These are phyloP conservation scores for Sinocyclocheilus maitianheensis DNA, from an alignment of 2,113 vertebrate genomes.

Conservation along the genomic window DNA sequence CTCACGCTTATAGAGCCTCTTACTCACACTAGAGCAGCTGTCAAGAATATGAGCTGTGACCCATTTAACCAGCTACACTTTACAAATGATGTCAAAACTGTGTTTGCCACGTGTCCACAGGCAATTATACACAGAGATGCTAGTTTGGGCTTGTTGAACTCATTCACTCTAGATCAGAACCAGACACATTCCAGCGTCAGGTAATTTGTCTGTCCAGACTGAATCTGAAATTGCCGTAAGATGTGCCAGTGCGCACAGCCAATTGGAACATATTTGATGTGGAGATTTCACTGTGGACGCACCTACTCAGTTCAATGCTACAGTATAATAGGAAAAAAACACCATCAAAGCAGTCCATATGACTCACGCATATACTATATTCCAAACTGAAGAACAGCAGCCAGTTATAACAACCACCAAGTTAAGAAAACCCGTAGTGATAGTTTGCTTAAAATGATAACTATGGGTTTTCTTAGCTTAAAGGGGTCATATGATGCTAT, in stretches of 20 bases:
- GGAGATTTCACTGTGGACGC: not conserved
- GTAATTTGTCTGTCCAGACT: not conserved
- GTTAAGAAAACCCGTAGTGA: not conserved
- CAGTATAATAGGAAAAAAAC: not conserved
- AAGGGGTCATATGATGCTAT: too few species aligned
- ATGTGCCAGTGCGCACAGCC: not conserved
- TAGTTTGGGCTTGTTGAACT: not conserved
- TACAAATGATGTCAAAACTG: conserved; percentile 16
- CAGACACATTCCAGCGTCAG: not conserved
- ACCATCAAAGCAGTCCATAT: not conserved
- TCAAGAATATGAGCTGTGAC: conserved; percentile 34
- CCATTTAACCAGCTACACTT: conserved; percentile 10
- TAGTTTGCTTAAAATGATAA: not conserved
- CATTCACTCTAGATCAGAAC: not conserved
- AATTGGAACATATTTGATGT: not conserved
- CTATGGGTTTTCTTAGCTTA: not conserved
- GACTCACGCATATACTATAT: not conserved
- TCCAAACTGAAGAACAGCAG: not conserved
- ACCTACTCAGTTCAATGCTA: not conserved
- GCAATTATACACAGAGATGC: conserved; percentile 3
- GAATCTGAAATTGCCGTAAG: not conserved
- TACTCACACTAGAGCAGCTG: conserved; percentile 25
- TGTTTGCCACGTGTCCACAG: not conserved
- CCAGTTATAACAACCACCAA: not conserved
- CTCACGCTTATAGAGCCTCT: conserved; percentile 38